Evolutionary conservation across 1,140 invertebrate genomes (phyloP).

Genomic region (Campoletis sonorensis): DNA sequence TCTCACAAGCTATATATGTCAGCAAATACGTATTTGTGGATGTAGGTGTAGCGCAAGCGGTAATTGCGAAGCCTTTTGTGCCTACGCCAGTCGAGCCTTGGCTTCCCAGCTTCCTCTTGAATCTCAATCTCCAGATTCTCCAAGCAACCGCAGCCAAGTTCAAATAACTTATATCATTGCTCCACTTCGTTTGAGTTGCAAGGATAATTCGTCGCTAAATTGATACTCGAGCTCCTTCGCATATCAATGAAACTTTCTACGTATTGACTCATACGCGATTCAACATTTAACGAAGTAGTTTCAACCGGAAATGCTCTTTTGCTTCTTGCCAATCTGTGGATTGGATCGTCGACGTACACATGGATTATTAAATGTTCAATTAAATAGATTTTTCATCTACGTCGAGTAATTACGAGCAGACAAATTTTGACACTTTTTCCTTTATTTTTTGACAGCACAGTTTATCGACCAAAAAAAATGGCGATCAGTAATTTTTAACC

Average conservation of each 20-base stretch:
- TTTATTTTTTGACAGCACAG: no score
- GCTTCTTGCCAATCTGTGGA: not conserved
- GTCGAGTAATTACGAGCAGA: no score
- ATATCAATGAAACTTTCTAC: not conserved
- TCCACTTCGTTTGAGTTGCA: not conserved
- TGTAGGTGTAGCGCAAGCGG: not conserved
- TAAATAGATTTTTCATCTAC: no score
- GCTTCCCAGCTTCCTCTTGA: slow-evolving; percentile 8
- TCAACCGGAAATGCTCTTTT: no score
- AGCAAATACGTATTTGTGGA: not conserved
- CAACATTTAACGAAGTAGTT: not conserved
- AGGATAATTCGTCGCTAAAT: slow-evolving; percentile 31
- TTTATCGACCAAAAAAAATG: no score
- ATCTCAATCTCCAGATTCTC: slow-evolving; percentile 29
- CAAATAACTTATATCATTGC: slow-evolving; percentile 9
- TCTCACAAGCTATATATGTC: no score
- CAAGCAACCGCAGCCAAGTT: slow-evolving; percentile 21
- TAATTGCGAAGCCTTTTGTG: slow-evolving; percentile 26
- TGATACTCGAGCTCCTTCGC: slow-evolving; percentile 3
- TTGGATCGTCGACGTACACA: not conserved
- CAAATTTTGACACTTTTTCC: no score
- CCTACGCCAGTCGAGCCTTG: not conserved
- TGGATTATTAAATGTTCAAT: not conserved
- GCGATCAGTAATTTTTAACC: no score
- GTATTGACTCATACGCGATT: slow-evolving; percentile 7